These are phyloP conservation scores for Agrochola circellaris DNA, from an alignment of 2,888 invertebrate species.

Conservation along the genomic window DNA sequence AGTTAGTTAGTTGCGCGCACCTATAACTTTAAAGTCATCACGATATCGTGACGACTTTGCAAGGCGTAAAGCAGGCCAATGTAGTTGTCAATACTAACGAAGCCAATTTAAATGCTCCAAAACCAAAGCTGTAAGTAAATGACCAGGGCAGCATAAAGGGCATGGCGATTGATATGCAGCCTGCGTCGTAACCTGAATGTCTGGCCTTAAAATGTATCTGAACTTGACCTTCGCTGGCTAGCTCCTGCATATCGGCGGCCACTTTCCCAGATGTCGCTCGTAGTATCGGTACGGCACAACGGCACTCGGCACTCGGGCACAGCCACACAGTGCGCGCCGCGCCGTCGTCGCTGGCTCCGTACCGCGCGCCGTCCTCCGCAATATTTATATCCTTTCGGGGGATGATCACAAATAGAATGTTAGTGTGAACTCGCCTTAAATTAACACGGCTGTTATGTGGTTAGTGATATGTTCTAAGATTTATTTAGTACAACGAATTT, in stretches of 20 bases:
- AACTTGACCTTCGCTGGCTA: slow-evolving; percentile 86
- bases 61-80: slow-evolving; percentile 48
- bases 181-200: slow-evolving; percentile 66
- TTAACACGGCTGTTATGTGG: slow-evolving; percentile 68
- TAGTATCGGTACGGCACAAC: slow-evolving; percentile 52
- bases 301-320: slow-evolving; percentile 4
- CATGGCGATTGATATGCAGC: slow-evolving; percentile 63
- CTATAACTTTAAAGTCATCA: slow-evolving; percentile 35
- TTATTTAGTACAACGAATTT: slow-evolving; percentile 62
- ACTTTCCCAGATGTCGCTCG: slow-evolving; percentile 73
- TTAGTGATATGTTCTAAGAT: slow-evolving; percentile 71
- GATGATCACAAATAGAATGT: slow-evolving; percentile 64
- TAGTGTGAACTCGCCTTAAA: slow-evolving; percentile 65
- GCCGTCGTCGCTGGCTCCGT: slow-evolving; percentile 55
- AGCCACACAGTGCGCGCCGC: slow-evolving; percentile 60
- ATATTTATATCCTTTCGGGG: slow-evolving; percentile 62
- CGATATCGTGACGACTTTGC: slow-evolving; percentile 51
- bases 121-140: slow-evolving; percentile 55
- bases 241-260: slow-evolving; percentile 75
- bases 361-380: slow-evolving; percentile 49
- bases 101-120: slow-evolving; percentile 54
- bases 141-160: slow-evolving; percentile 61
- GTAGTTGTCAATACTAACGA: slow-evolving; percentile 56
- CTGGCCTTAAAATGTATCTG: slow-evolving; percentile 72
- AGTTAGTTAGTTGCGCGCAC: slow-evolving; percentile 15